Evolutionary conservation across 1,140 invertebrate genomes (phyloP).

Genomic region (Lordiphosa collinella): DNA sequence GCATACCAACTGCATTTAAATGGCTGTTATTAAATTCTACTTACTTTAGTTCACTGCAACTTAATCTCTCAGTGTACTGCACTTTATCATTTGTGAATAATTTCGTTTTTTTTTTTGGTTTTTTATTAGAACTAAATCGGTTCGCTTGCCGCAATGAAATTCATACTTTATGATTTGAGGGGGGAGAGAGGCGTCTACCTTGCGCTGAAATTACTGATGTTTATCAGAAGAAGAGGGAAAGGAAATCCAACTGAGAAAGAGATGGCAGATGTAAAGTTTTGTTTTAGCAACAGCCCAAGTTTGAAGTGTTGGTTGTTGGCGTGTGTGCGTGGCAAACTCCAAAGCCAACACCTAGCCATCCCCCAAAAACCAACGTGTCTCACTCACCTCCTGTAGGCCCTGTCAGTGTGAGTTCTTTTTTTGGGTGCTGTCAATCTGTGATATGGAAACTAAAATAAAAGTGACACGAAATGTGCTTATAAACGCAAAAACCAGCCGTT

Average conservation of each 20-base stretch:
- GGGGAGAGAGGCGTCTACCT: constrained; percentile 34
- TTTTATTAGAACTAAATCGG: constrained; percentile 40
- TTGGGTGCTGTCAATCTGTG: constrained; percentile 66
- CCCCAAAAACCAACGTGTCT: constrained; percentile 19
- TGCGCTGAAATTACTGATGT: constrained; percentile 64
- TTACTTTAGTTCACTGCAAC: no score
- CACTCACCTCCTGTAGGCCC: background rate
- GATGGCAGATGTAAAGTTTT: constrained; percentile 61
- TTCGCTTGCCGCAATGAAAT: constrained; percentile 47
- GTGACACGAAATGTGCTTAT: constrained; percentile 75
- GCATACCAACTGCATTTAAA: background rate
- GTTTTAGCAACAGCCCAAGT: constrained; percentile 70
- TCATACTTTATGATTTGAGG: constrained; percentile 21
- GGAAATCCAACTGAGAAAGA: background rate
- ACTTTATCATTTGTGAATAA: background rate
- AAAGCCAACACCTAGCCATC: constrained; percentile 23
- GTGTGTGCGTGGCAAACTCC: constrained; percentile 57
- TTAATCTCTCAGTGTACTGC: no score
- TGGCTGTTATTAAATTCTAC: background rate
- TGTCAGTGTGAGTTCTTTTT: constrained; percentile 31
- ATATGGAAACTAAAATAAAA: constrained; percentile 54
- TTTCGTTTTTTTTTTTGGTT: constrained; percentile 4
- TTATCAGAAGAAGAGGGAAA: constrained; percentile 48
- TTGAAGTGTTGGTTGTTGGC: constrained; percentile 50
- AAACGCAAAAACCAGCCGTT: constrained; percentile 55